Base-by-base conservation (phyloP, 1,140 invertebrate species). In the Nephotettix cincticeps region DNA sequence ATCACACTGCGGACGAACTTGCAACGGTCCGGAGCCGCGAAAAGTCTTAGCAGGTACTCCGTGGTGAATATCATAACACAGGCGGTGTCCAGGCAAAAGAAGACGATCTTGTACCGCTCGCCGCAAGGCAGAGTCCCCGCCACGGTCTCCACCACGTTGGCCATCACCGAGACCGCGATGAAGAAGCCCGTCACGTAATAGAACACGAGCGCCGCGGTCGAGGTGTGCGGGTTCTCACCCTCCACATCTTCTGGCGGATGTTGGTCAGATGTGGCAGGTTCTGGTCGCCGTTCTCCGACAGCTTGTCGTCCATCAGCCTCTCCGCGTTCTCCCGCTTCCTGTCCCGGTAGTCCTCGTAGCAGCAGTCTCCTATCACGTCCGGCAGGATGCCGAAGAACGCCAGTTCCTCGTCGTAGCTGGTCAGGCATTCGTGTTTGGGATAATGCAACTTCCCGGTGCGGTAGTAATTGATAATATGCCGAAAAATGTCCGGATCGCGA, bases 31-130 rank as follows among this genome's bases (percentile, higher is more conserved):
- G 98, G 98, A 0, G 98, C 98, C 4, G 98, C 98, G 82, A 98
- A 99, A 76, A 99, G 86, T 76, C 98, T 89, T 72, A 99, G 85
- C 71, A 99, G 84, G 83, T 99, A 99, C 81, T 99, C 98, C n/a
- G 97, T 95, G 1, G 98, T 99, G 86, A 99, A 99, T 76, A 99
- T 99, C 94, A 99, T 99, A 61, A 99, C 98, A 84, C 98, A 99
- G 69, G 98, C 98, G 2, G 98, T 99, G 84, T 99, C 98, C 80
- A 99, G 84, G 81, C 97, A 99, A 86, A 99, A 99, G 86, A 99
- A 99, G 66, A 96, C 94, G 74, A 96, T 93, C 83, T 98, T 96
- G 84, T 97, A 99, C 63, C 94, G 89, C 82, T 99, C 97, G 43
- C 98, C 98, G 82, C 97, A 99, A 0, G 96, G 92, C 70, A 97